Conservation (phyloP, 2,113 vertebrate genomes). For the Malurus melanocephalus region DNA sequence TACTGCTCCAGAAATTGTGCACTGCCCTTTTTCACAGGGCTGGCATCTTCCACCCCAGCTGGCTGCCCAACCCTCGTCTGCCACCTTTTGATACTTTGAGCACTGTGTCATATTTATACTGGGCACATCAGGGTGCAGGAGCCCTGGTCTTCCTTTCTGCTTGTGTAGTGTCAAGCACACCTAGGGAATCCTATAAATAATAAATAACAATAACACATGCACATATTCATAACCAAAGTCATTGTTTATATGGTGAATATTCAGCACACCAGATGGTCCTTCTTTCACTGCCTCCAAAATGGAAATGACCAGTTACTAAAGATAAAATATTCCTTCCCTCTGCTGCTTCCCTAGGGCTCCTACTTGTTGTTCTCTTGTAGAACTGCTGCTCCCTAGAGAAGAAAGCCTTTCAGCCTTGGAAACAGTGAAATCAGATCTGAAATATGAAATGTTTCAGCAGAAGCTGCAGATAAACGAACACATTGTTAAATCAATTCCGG, state of each 20-base stretch:
- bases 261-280: conserved; percentile 55
- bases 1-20: background rate
- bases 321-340: conserved; percentile 57
- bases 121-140: background rate
- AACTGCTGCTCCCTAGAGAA: conserved; percentile 40
- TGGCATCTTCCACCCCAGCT: background rate
- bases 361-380: conserved; percentile 57
- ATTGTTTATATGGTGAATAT: conserved; percentile 61
- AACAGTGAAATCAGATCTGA: conserved; percentile 50
- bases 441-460: conserved; percentile 41
- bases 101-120: background rate
- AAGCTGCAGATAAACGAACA: conserved; percentile 42
- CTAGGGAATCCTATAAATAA: conserved; percentile 42
- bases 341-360: conserved; percentile 32
- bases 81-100: background rate
- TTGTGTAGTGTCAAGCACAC: background rate
- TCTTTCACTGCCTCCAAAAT: conserved; percentile 54
- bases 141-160: background rate
- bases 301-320: conserved; percentile 68
- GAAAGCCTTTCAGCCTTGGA: conserved; percentile 29
- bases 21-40: background rate
- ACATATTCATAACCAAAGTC: conserved; percentile 31
- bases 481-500: conserved; percentile 41
- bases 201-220: conserved; percentile 23
- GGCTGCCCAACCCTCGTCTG: fast-evolving